Percentiles rank a stretch among this genome's conserved stretches.
Evolutionary conservation across 1,140 invertebrate species (phyloP).

Genomic region (Notospermus geniculatus): DNA sequence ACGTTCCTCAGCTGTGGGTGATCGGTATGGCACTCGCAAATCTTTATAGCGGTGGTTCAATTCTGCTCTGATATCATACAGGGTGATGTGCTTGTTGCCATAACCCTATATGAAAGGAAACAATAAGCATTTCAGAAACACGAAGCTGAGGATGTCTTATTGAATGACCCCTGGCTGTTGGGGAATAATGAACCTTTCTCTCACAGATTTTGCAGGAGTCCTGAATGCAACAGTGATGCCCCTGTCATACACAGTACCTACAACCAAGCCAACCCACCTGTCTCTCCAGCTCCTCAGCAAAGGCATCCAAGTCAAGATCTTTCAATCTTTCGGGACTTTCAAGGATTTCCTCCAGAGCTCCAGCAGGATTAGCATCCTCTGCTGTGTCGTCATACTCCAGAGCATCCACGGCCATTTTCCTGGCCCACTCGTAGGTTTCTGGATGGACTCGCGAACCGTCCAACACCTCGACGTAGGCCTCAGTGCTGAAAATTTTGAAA

Average conservation of each 20-base stretch:
- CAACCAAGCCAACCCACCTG: constrained; percentile 63
- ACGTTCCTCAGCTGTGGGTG: constrained; percentile 79
- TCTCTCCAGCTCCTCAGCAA: constrained; percentile 91
- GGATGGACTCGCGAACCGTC: constrained; percentile 98
- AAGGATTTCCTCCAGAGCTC: constrained; percentile 94
- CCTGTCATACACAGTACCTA: background rate
- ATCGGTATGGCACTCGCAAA: constrained; percentile 74
- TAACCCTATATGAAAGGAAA: constrained; percentile 65
- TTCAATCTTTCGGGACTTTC: constrained; percentile 90
- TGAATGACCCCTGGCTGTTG: too few relatives aligned
- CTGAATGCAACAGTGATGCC: background rate
- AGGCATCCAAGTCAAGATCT: constrained; percentile 97
- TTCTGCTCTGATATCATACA: constrained; percentile 97
- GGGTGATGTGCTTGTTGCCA: constrained; percentile 94
- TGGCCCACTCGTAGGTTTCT: constrained; percentile 98
- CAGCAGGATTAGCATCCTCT: constrained; percentile 81
- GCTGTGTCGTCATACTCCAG: constrained; percentile 92
- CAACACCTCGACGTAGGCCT: constrained; percentile 92
- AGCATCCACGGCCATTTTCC: constrained; percentile 99
- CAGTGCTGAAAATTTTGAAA: constrained; percentile 66
- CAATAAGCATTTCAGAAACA: constrained; percentile 14
- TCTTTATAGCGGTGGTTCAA: constrained; percentile 95
- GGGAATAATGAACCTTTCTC: background rate
- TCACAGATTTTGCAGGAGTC: background rate
- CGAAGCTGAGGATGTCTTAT: too few relatives aligned